These are phyloP conservation scores for Montipora capitata DNA, from an alignment of 92 coral and sea anemone genomes.

Conservation along the genomic window DNA sequence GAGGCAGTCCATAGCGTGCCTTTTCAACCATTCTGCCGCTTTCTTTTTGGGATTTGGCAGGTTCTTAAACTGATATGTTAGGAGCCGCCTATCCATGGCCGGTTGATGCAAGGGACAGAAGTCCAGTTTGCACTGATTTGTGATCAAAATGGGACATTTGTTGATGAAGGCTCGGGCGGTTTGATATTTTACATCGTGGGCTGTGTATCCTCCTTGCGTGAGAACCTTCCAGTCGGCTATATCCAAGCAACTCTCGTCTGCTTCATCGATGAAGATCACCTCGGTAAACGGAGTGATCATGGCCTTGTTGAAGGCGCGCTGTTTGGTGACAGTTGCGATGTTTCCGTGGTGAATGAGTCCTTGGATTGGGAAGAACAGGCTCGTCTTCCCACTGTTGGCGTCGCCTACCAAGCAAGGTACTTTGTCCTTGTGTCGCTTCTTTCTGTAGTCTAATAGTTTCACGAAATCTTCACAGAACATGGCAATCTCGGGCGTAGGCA, in stretches of 20 bases:
- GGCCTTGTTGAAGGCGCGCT: conserved; percentile 56
- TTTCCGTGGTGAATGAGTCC: conserved; percentile 48
- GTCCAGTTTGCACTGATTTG: no score
- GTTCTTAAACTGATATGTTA: not conserved
- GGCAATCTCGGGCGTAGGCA: not conserved
- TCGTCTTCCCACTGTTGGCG: no score
- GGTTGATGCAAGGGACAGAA: no score
- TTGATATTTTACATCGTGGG: no score
- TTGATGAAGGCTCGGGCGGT: no score
- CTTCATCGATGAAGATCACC: conserved; percentile 51
- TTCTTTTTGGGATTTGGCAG: not conserved
- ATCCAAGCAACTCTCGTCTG: not conserved
- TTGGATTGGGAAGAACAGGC: not conserved
- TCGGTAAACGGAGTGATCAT: conserved; percentile 36
- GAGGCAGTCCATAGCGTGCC: not conserved
- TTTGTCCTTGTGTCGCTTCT: conserved; percentile 13
- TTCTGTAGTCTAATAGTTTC: conserved; percentile 1
- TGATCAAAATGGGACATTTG: no score
- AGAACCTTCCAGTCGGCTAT: no score
- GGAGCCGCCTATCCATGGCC: no score
- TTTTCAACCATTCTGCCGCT: not conserved
- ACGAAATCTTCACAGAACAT: not conserved
- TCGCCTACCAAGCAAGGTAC: no score
- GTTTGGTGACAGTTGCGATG: conserved; percentile 44
- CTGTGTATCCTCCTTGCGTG: no score